A percentile compares a stretch with the other conserved stretches of the same genome.
These are phyloP conservation scores for Nipponia nippon DNA, from an alignment of 2,113 vertebrate genomes.

Conservation along the genomic window DNA sequence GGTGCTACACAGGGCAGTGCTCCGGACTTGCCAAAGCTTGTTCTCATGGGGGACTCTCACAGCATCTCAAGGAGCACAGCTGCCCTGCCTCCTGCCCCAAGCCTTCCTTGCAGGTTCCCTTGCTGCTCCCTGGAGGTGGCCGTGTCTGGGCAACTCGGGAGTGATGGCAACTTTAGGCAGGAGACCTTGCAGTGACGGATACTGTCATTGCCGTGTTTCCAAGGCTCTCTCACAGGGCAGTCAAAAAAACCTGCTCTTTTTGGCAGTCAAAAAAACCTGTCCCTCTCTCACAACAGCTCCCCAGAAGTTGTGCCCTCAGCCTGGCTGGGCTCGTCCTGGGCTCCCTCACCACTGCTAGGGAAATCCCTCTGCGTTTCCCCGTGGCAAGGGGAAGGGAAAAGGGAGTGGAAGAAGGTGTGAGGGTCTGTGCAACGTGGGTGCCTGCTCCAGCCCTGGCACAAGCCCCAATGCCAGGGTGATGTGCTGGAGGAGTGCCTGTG, in stretches of 20 bases:
- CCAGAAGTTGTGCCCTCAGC: neutral
- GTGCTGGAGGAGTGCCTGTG: rapidly evolving
- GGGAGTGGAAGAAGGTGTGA: neutral
- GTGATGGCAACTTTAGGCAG: neutral
- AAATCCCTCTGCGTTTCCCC: neutral
- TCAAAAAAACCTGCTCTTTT: neutral
- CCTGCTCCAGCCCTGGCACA: neutral
- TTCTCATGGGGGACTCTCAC: neutral
- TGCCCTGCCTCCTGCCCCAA: neutral
- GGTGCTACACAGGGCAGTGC: neutral
- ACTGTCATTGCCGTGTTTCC: neutral
- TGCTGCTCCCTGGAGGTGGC: neutral
- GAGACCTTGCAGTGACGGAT: neutral
- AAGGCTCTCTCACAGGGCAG: neutral
- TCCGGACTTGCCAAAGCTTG: neutral
- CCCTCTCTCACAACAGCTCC: neutral
- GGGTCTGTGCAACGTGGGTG: neutral
- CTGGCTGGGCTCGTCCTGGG: neutral
- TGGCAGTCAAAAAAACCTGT: neutral
- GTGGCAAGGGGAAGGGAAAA: neutral
- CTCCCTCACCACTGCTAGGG: neutral
- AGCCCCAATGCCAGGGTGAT: neutral
- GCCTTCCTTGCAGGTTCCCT: neutral
- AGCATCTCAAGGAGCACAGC: rapidly evolving
- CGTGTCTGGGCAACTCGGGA: rapidly evolving